Percentiles rank a stretch among this genome's conserved stretches.
Conservation (phyloP, 2,888 invertebrate genomes). For the Actias luna region DNA sequence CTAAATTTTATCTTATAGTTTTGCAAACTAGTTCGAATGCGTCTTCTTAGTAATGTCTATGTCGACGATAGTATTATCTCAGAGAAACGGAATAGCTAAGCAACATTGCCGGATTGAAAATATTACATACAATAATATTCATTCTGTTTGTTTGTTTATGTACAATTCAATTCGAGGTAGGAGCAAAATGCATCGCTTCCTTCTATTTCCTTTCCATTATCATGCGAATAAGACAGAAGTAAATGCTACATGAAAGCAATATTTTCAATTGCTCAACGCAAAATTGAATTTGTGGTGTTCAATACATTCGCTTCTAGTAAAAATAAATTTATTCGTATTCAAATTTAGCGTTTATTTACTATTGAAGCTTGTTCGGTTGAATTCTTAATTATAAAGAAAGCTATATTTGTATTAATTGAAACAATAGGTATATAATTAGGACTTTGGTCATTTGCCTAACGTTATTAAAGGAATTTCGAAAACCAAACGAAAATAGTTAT, state of each 20-base stretch:
- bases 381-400: too few relatives aligned
- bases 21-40: conserved; percentile 34
- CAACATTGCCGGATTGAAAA: background rate
- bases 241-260: conserved; percentile 57
- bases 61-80: background rate
- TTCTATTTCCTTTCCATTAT: conserved; percentile 58
- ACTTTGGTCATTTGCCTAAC: too few relatives aligned
- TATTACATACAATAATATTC: conserved; percentile 45
- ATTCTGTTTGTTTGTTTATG: conserved; percentile 34
- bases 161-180: conserved; percentile 36
- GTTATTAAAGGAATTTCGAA: too few relatives aligned
- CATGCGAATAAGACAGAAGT: conserved; percentile 55
- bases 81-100: background rate
- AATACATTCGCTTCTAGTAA: conserved; percentile 44
- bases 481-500: too few relatives aligned
- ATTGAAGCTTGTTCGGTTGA: background rate
- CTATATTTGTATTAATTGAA: too few relatives aligned
- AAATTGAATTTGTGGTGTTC: conserved; percentile 62
- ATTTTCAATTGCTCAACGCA: conserved; percentile 56
- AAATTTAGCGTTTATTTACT: background rate
- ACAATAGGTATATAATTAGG: too few relatives aligned
- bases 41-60: background rate
- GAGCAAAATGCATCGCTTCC: conserved; percentile 36
- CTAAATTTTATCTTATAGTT: conserved; percentile 34
- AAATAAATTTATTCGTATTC: conserved; percentile 23